Base-by-base conservation (phyloP, 2,113 vertebrate genomes). In the Macheiramphus alcinus region DNA sequence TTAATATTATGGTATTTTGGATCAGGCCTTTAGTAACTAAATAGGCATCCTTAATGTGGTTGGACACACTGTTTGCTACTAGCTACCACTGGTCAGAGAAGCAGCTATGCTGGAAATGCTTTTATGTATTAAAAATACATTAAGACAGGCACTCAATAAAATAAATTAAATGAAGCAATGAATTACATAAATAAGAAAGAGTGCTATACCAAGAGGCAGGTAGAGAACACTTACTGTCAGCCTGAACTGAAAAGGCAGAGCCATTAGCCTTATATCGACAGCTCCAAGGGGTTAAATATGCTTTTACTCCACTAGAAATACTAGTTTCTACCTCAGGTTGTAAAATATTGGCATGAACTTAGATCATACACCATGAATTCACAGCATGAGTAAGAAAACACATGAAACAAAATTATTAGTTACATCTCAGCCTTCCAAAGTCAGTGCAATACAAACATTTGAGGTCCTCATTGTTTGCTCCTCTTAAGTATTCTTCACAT, bases 401-500 rank as follows among this genome's bases (percentile, higher is more conserved):
- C 68, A 88, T 16, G 25, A 88, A 95, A 86, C 20, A 76, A 92
- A 96, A 96, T 93, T 96, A 92, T 93, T 96, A 97, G 87, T 86
- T 95, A 92, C 71, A 81, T 63, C 19, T 7, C 6, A 89, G 88
- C 19, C 96, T 92, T 92, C 82, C 83, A 56, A 80, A 95, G 88
- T 94, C 88, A 83, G 74, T 31, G 71, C 34, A 89, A 45, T 16
- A 40, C 67, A 88, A 90, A 95, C 56, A 27, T 45, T 29, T 79
- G 63, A 96, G 96, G 93, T 95, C 94, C 84, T 96, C 61, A 23
- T 91, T 98, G 76, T 98, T 97, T 96, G 94, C 93, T 97, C 96
- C 95, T 95, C 66, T 95, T 32, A 4, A 93, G 61, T 79, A 85
- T 81, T 82, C 81, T 91, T 82, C 94, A 88, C 94, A 86, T 97